These are phyloP conservation scores for Chaetoderma sp. DNA, from an alignment of 2,888 invertebrate genomes.

Conservation along the genomic window DNA sequence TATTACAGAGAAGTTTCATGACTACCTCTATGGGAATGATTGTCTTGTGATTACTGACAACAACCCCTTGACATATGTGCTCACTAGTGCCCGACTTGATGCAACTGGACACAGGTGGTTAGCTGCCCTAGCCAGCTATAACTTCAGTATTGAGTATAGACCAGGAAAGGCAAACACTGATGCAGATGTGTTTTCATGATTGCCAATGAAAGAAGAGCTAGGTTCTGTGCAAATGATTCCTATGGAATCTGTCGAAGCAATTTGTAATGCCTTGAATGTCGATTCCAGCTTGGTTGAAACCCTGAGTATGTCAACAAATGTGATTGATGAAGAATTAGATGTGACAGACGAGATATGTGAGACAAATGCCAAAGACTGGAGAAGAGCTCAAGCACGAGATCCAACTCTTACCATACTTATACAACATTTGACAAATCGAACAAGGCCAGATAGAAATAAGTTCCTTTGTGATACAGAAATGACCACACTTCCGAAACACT, in stretches of 20 bases:
- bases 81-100: conserved; percentile 22
- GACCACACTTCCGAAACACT: no score
- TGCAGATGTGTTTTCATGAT: conserved; percentile 21
- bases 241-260: no score
- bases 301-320: no score
- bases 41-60: conserved; percentile 6
- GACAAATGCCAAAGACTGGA: neutral
- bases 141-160: conserved; percentile 9
- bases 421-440: neutral
- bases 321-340: no score
- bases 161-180: conserved; percentile 13
- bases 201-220: no score
- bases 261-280: no score
- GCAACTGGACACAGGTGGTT: conserved; percentile 26
- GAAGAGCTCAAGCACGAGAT: neutral
- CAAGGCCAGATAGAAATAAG: neutral
- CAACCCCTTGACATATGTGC: conserved; percentile 23
- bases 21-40: conserved; percentile 19
- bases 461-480: neutral
- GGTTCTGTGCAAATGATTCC: neutral
- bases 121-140: conserved; percentile 16
- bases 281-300: no score
- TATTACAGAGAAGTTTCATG: conserved; percentile 22
- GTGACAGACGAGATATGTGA: neutral
- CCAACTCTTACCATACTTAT: neutral